Evolutionary conservation across 2,888 invertebrate species (phyloP).

Genomic region (Rhingia rostrata): DNA sequence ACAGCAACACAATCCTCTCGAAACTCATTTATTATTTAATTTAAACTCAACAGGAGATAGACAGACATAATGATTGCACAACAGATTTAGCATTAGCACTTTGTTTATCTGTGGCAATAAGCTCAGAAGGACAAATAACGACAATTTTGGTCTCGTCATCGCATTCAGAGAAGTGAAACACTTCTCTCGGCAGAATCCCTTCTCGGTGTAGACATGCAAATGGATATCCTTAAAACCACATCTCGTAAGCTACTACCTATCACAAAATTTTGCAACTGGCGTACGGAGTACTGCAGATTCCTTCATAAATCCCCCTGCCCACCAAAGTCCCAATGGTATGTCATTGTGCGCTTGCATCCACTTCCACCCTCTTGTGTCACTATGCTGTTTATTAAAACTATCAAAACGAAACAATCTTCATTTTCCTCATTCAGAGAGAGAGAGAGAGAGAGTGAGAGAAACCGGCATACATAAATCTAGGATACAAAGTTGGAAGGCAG

Average conservation of each 20-base stretch:
- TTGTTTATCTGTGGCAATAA: constrained; percentile 70
- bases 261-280: constrained; percentile 41
- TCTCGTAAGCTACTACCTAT: constrained; percentile 36
- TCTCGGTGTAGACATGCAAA: constrained; percentile 34
- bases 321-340: constrained; percentile 27
- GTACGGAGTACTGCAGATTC: neutral
- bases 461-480: constrained; percentile 37
- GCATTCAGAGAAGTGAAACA: constrained; percentile 25
- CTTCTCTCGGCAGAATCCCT: neutral
- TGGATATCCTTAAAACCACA: constrained; percentile 56
- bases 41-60: constrained; percentile 28
- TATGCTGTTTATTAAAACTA: constrained; percentile 71
- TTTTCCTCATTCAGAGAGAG: constrained; percentile 49
- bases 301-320: constrained; percentile 55
- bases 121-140: constrained; percentile 58
- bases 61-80: constrained; percentile 59
- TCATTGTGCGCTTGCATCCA: neutral
- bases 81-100: constrained; percentile 65
- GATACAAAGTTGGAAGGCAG: constrained; percentile 25
- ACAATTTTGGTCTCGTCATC: constrained; percentile 58
- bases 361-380: neutral
- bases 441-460: constrained; percentile 5
- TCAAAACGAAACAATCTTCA: constrained; percentile 73
- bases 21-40: constrained; percentile 66
- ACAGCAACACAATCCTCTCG: neutral